Evolutionary conservation across 2,797 vertebrate genomes (phyloP).

Genomic region (Chanos chanos): DNA sequence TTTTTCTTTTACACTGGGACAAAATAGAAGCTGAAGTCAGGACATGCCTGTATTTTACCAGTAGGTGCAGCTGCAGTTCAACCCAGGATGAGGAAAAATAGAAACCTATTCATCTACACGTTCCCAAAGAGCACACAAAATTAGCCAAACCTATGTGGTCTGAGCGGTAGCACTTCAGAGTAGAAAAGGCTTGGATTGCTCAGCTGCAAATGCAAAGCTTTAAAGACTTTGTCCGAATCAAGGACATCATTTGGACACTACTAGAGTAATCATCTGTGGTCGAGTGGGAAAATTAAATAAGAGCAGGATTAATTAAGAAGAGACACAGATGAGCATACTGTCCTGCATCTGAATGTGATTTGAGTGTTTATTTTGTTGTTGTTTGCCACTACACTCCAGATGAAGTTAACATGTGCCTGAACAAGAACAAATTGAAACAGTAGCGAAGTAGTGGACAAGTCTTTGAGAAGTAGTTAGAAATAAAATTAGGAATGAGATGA

Average conservation of each 20-base stretch:
- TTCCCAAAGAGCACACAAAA: slow-evolving; percentile 22
- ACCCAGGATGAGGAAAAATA: slow-evolving; percentile 40
- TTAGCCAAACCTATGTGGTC: slow-evolving; percentile 5
- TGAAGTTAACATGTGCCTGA: slow-evolving; percentile 20
- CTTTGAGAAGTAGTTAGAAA: slow-evolving; percentile 23
- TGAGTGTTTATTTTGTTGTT: slow-evolving; percentile 37
- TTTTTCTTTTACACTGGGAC: too few species aligned
- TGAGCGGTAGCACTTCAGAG: slow-evolving; percentile 32
- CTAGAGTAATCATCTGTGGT: slow-evolving; percentile 51
- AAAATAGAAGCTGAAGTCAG: background rate
- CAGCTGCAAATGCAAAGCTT: slow-evolving; percentile 43
- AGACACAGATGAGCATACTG: slow-evolving; percentile 3
- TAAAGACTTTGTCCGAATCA: slow-evolving; percentile 42
- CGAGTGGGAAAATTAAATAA: slow-evolving; percentile 28
- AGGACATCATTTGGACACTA: slow-evolving; percentile 51
- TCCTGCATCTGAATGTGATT: slow-evolving; percentile 22
- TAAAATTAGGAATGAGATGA: slow-evolving; percentile 16
- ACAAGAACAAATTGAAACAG: too few species aligned
- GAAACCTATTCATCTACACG: slow-evolving; percentile 10
- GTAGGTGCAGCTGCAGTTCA: slow-evolving; percentile 71
- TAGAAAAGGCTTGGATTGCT: slow-evolving; percentile 47
- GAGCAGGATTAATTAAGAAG: slow-evolving; percentile 20
- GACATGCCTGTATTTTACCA: slow-evolving; percentile 52
- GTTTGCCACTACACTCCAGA: slow-evolving; percentile 39
- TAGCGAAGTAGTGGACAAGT: slow-evolving; percentile 4